A percentile compares a stretch with the other conserved stretches of the same genome.
phyloP scores from a whole-genome alignment of 2,888 invertebrate species.

The Spodoptera exigua region DNA sequence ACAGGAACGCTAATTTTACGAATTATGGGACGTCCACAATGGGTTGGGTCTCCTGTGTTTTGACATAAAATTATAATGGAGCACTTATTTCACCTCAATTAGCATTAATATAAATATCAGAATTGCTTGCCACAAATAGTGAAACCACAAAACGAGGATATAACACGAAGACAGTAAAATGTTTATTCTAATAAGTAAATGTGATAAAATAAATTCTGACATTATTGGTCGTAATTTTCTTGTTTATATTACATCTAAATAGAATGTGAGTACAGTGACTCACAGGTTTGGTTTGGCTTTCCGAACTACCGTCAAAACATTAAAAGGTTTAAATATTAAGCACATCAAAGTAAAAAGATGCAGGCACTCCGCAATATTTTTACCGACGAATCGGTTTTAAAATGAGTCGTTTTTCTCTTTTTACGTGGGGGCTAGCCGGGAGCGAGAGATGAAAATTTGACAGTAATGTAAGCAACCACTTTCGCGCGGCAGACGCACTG shows the following conservation, averaged over 20 bases:
- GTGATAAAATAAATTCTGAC: constrained; percentile 36
- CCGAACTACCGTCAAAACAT: constrained; percentile 6
- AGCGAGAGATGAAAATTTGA: constrained; percentile 72
- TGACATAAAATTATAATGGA: constrained; percentile 40
- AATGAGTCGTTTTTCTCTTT: constrained; percentile 56
- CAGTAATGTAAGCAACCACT: constrained; percentile 81
- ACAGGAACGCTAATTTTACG: constrained; percentile 56
- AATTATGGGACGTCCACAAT: constrained; percentile 43
- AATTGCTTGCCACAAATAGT: constrained; percentile 29
- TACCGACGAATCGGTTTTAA: constrained; percentile 57
- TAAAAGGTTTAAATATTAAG: constrained; percentile 36
- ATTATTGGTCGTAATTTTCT: constrained; percentile 33
- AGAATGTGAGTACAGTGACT: constrained; percentile 21
- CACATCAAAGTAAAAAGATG: constrained; percentile 46
- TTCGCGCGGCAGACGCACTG: constrained; percentile 65
- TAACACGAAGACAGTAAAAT: constrained; percentile 31
- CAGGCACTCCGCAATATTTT: constrained; percentile 43
- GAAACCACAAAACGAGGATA: constrained; percentile 24
- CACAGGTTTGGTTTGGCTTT: constrained; percentile 13
- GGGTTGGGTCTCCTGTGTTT: constrained; percentile 52
- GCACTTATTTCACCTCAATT: constrained; percentile 44
- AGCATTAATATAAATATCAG: constrained; percentile 43
- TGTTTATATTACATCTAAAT: constrained; percentile 40
- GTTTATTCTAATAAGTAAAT: constrained; percentile 38
- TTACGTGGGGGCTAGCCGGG: constrained; percentile 48